Evolutionary conservation across 2,797 vertebrate species (phyloP).

Genomic region (Gobionotothen gibberifrons): DNA sequence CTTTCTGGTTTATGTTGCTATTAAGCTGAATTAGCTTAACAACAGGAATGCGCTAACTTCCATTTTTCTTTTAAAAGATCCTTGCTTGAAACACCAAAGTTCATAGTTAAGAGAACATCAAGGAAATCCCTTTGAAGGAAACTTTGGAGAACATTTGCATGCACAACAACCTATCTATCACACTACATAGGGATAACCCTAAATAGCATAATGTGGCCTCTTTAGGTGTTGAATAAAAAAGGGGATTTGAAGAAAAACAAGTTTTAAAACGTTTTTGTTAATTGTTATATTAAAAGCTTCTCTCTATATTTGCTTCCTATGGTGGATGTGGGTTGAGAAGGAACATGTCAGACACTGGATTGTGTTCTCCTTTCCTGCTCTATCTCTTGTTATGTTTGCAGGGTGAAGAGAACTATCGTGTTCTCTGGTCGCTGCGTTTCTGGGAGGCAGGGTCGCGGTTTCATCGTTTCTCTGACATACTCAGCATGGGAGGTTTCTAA

Average conservation of each 20-base stretch:
- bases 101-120: no score
- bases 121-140: no score
- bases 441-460: slow-evolving; percentile 46
- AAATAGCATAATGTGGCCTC: no score
- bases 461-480: slow-evolving; percentile 46
- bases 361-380: slow-evolving; percentile 48
- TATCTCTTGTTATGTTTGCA: slow-evolving; percentile 58
- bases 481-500: slow-evolving; percentile 40
- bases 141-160: no score
- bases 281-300: slow-evolving; percentile 23
- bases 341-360: slow-evolving; percentile 41
- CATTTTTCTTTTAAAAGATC: no score
- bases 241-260: slow-evolving; percentile 25
- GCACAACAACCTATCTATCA: no score
- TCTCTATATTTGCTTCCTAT: slow-evolving; percentile 47
- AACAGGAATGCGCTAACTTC: no score
- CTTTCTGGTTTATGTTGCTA: no score
- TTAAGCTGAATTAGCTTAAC: no score
- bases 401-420: slow-evolving; percentile 51
- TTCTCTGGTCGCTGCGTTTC: slow-evolving; percentile 43
- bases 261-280: slow-evolving; percentile 10
- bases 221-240: not conserved
- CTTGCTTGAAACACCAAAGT: no score
- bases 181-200: no score
- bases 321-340: slow-evolving; percentile 23